Evolutionary conservation across 2,113 vertebrate genomes (phyloP), one percentile per base, ranked within the genome.

Genomic region (Hoplias malabaricus): DNA sequence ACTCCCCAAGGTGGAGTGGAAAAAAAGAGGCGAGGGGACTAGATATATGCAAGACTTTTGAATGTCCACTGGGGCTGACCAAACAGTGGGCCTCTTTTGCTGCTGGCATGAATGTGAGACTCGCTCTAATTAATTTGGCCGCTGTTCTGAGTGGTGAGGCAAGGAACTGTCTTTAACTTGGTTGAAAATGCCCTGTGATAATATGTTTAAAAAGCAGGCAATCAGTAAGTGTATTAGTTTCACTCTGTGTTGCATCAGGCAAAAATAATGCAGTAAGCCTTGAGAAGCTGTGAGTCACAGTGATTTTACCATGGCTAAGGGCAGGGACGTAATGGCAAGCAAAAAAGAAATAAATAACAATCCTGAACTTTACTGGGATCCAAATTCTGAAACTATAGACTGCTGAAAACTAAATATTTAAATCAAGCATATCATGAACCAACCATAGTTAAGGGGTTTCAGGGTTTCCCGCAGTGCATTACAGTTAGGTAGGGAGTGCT

Each of bases 91-190:
- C n/a, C 48, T 53, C 7, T 53, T 53, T 53, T n/a, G n/a, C 21
- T 63, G 59, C 31, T 36, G 29, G 56, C 27, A 36, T 3, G 21
- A 48, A 4, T 34, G 9, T 3, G 31, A 74, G 57, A 21, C 40
- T 25, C 25, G 31, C 71, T 73, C 14, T 34, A 62, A 62, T 63
- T 48, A 61, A 62, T 63, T 48, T 74, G 57, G 59, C 57, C 50
- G 25, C 57, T n/a, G n/a, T 61, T 61, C 19, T 61, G 21, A 61
- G 33, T 19, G 27, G 57, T 61, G 16, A 19, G 59, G 33, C 59
- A n/a, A 63, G 31, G 14, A 36, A 21, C 31, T 34, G 21, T 63
- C 59, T 36, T 63, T 63, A 21, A 10, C 59, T 63, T 8, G 8
- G 9, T 14, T 63, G 59, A n/a, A 63, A 36, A 8, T 36, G 19